These are phyloP conservation scores for Cephus pulcher DNA, from an alignment of 2,888 invertebrate genomes.

Conservation along the genomic window DNA sequence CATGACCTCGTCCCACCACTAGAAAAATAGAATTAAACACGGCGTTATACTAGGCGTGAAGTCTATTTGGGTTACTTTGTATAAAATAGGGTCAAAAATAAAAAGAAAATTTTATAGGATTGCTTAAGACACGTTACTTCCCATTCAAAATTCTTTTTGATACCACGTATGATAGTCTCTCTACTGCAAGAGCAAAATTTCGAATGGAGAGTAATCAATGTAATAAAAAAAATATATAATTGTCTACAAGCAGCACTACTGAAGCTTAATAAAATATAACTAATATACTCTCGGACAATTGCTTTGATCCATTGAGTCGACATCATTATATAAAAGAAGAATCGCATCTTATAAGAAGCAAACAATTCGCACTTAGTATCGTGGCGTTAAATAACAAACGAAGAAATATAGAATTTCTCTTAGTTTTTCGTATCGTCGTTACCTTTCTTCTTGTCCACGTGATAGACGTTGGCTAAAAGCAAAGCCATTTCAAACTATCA, in stretches of 20 bases:
- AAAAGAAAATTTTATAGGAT: constrained; percentile 27
- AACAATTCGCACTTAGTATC: constrained; percentile 15
- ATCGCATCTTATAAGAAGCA: constrained; percentile 18
- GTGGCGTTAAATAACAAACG: not conserved
- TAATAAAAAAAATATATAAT: constrained; percentile 20
- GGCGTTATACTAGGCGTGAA: constrained; percentile 58
- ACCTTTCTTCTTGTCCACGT: constrained; percentile 64
- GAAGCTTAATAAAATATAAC: constrained; percentile 39
- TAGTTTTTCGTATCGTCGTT: constrained; percentile 41
- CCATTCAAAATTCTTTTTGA: not conserved
- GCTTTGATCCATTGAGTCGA: constrained; percentile 7
- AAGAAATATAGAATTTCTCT: constrained; percentile 10
- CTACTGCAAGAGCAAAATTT: not conserved
- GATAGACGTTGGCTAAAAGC: constrained; percentile 63
- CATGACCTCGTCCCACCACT: constrained; percentile 98
- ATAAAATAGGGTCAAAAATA: constrained; percentile 25
- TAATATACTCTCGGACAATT: not conserved
- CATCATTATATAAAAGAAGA: not conserved
- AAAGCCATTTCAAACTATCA: constrained; percentile 59
- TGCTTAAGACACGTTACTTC: not conserved
- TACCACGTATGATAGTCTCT: not conserved
- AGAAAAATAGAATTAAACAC: constrained; percentile 77
- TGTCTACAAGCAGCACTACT: constrained; percentile 53
- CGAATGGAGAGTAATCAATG: not conserved
- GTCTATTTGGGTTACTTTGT: constrained; percentile 27